These are phyloP conservation scores for Drosophila sordidula DNA, from an alignment of 2,888 invertebrate species.

Conservation along the genomic window DNA sequence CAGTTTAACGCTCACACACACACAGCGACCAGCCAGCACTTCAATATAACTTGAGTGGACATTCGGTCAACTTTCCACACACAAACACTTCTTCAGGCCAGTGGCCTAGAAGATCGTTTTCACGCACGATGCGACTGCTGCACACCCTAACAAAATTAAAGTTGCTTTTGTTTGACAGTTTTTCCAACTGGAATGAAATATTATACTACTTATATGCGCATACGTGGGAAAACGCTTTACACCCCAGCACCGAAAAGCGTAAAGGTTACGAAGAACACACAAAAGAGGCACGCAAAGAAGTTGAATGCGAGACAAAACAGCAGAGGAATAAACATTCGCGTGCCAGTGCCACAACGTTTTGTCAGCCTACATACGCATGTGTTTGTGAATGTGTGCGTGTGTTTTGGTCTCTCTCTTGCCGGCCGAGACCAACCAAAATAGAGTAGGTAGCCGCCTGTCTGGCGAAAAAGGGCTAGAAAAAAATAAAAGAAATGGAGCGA, in stretches of 20 bases:
- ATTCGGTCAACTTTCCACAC: slow-evolving; percentile 71
- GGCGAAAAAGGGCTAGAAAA: slow-evolving; percentile 48
- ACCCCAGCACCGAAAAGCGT: slow-evolving; percentile 10
- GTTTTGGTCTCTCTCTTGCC: slow-evolving; percentile 28
- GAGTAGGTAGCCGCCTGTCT: slow-evolving; percentile 52
- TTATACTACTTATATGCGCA: not conserved
- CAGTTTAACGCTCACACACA: slow-evolving; percentile 53
- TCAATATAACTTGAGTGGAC: slow-evolving; percentile 57
- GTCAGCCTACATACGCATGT: slow-evolving; percentile 20
- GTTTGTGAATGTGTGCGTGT: slow-evolving; percentile 19
- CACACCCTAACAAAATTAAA: slow-evolving; percentile 26
- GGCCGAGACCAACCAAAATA: slow-evolving; percentile 54
- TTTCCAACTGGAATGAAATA: slow-evolving; percentile 16
- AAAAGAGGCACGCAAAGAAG: slow-evolving; percentile 29
- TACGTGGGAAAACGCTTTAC: slow-evolving; percentile 14
- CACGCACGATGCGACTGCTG: slow-evolving; percentile 23
- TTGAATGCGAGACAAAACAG: slow-evolving; percentile 30
- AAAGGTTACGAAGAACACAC: slow-evolving; percentile 35
- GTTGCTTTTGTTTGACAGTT: not conserved
- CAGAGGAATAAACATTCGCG: slow-evolving; percentile 37
- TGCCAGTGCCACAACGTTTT: slow-evolving; percentile 62
- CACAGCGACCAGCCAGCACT: slow-evolving; percentile 21
- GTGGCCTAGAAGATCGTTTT: slow-evolving; percentile 13
- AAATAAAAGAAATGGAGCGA: slow-evolving; percentile 33
- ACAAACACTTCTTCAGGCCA: slow-evolving; percentile 44